phyloP scores from a whole-genome alignment of 2,113 vertebrate genomes.

The Oceanodroma tethys region DNA sequence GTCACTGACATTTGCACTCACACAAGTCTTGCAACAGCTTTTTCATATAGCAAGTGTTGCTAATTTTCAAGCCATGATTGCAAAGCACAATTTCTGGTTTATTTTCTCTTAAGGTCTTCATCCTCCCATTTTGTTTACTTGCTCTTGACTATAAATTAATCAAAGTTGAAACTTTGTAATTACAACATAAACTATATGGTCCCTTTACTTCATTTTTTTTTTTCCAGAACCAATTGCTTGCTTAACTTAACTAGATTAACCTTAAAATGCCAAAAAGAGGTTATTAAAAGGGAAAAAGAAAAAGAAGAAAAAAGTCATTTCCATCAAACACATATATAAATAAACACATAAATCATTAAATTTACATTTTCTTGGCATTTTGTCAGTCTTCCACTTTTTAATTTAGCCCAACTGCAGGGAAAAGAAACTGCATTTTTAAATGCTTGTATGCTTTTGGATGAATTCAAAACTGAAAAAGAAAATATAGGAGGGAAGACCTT shows the following conservation, averaged over 20 bases:
- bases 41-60: background rate
- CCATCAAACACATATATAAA: background rate
- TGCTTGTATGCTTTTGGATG: fast-evolving
- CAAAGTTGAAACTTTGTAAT: background rate
- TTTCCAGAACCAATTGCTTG: background rate
- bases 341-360: background rate
- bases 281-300: background rate
- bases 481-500: background rate
- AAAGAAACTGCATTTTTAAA: background rate
- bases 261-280: background rate
- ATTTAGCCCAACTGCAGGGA: background rate
- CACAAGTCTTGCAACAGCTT: background rate
- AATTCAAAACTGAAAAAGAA: background rate
- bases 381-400: background rate
- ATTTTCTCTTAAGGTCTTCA: background rate
- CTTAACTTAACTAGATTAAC: background rate
- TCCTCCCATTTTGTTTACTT: background rate
- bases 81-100: background rate
- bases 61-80: background rate
- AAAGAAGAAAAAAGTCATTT: background rate
- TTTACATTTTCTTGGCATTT: background rate
- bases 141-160: background rate
- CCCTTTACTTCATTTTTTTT: background rate
- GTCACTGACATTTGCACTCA: background rate
- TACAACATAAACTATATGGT: background rate